phyloP scores from a whole-genome alignment of 2,797 vertebrate genomes.

The Catamblyrhynchus diadema region DNA sequence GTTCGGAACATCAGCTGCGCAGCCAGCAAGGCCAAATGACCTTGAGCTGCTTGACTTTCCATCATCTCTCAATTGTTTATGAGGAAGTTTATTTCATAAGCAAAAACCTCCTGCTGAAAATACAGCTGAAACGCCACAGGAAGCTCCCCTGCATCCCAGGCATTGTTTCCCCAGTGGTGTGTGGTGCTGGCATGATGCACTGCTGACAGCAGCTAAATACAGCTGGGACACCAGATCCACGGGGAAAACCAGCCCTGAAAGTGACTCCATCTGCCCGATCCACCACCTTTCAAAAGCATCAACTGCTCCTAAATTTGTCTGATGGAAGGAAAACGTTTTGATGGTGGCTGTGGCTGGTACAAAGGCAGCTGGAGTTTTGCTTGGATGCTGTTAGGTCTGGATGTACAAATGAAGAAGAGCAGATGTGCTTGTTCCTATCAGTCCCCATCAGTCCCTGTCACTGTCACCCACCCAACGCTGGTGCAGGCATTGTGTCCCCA shows the following conservation, averaged over 20 bases:
- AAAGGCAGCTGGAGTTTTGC: not conserved
- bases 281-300: not conserved
- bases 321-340: not conserved
- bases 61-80: not conserved
- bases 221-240: not conserved
- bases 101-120: conserved; percentile 63
- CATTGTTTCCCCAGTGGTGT: not conserved
- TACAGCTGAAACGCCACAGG: conserved; percentile 57
- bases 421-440: not conserved
- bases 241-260: not conserved
- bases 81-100: conserved; percentile 66
- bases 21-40: not conserved
- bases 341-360: not conserved
- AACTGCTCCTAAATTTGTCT: not conserved
- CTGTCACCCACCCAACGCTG: accelerated
- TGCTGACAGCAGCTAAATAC: conserved; percentile 22
- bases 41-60: not conserved
- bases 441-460: not conserved
- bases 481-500: accelerated
- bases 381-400: not conserved
- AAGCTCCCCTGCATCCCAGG: not conserved
- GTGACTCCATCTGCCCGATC: accelerated
- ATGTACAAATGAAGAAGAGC: not conserved
- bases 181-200: not conserved
- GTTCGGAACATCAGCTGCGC: not conserved